Conservation (phyloP, 2,797 vertebrate species). For the Enteromius unitaeniatus region DNA sequence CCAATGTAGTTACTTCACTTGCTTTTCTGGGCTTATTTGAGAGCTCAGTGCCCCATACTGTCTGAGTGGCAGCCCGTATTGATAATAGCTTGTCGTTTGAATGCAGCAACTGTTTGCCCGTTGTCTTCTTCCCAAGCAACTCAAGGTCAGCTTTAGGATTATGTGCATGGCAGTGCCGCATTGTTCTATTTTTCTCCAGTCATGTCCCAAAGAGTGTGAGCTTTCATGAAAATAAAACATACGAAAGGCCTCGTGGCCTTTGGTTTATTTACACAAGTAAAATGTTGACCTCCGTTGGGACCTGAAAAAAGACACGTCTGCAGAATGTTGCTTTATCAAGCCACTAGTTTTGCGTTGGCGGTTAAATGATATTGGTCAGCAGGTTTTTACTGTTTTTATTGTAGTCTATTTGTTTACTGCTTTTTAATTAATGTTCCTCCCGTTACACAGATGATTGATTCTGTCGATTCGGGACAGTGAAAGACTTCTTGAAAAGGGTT, state of each 20-base stretch:
- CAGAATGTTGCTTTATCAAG: conserved; percentile 37
- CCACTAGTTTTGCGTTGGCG: conserved; percentile 5
- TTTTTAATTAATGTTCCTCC: conserved; percentile 9
- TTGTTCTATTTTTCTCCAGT: conserved; percentile 12
- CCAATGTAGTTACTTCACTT: conserved; percentile 10
- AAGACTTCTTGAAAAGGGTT: not conserved
- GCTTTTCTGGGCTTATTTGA: conserved; percentile 23
- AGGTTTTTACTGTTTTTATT: not conserved
- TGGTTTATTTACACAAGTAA: conserved; percentile 41
- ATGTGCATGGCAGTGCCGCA: conserved; percentile 22
- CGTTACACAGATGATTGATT: not conserved
- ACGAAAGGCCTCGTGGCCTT: conserved; percentile 5
- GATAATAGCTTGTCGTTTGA: not conserved
- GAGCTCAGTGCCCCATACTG: not conserved
- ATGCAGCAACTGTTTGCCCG: not conserved
- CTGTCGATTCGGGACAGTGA: not conserved
- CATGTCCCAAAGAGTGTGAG: conserved; percentile 12
- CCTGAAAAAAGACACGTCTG: conserved; percentile 20
- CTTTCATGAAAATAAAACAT: conserved; percentile 28
- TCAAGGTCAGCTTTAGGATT: conserved; percentile 48
- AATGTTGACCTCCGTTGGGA: conserved; percentile 36
- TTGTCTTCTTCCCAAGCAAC: not conserved
- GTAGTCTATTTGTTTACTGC: conserved; percentile 14
- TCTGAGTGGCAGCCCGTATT: not conserved
- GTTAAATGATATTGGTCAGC: conserved; percentile 16